phyloP scores from a whole-genome alignment of 1,140 invertebrate species.

The Artemia franciscana region DNA sequence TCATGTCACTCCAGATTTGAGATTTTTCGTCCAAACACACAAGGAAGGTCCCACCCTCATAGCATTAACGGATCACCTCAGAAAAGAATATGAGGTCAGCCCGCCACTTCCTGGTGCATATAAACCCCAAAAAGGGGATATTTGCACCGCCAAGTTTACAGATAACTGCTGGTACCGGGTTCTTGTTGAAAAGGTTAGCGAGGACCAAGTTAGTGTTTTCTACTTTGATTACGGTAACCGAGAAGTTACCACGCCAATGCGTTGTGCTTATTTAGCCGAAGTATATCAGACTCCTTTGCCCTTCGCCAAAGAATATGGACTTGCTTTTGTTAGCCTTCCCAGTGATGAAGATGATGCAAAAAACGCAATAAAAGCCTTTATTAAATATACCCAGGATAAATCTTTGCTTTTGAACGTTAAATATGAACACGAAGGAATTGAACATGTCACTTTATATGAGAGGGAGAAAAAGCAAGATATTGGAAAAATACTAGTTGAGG shows the following conservation, averaged over 20 bases:
- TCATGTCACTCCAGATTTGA: constrained; percentile 54
- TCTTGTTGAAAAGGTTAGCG: constrained; percentile 62
- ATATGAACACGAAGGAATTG: constrained; percentile 32
- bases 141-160: constrained; percentile 75
- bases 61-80: constrained; percentile 52
- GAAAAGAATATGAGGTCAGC: constrained; percentile 58
- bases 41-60: constrained; percentile 65
- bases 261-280: constrained; percentile 45
- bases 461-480: constrained; percentile 34
- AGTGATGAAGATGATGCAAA: constrained; percentile 56
- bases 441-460: constrained; percentile 49
- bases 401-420: constrained; percentile 50
- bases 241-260: constrained; percentile 30
- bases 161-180: constrained; percentile 85
- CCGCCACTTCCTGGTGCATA: constrained; percentile 65
- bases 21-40: constrained; percentile 70
- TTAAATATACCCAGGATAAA: constrained; percentile 25
- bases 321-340: constrained; percentile 61
- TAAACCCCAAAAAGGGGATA: constrained; percentile 52
- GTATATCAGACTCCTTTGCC: constrained; percentile 39
- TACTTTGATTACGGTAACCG: constrained; percentile 95
- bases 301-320: constrained; percentile 58
- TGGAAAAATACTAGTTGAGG: constrained; percentile 52
- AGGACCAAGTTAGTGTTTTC: constrained; percentile 38
- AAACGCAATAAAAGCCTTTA: constrained; percentile 36